A percentile compares a stretch with the other conserved stretches of the same genome.
phyloP scores from a whole-genome alignment of 2,888 invertebrate genomes.

The Stratiomys singularior region DNA sequence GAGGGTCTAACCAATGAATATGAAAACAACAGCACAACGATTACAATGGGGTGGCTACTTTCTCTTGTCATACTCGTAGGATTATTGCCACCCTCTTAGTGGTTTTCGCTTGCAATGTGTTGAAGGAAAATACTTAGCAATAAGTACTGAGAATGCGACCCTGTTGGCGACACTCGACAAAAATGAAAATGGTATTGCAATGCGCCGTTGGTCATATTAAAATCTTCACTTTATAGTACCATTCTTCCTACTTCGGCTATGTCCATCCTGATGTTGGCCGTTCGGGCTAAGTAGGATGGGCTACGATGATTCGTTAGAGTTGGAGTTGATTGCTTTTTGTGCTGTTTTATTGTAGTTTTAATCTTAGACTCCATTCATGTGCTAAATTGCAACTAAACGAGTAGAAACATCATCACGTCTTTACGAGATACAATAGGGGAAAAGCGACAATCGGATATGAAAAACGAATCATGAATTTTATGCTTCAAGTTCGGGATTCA shows the following conservation, averaged over 20 bases:
- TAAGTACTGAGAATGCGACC: slow-evolving; percentile 7
- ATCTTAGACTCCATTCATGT: slow-evolving; percentile 43
- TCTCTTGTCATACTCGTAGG: not conserved
- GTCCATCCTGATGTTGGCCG: not conserved
- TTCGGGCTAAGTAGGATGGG: not conserved
- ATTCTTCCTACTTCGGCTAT: not conserved
- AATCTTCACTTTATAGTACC: slow-evolving; percentile 21
- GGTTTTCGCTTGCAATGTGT: not conserved
- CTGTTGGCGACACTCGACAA: slow-evolving; percentile 25
- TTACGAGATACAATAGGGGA: slow-evolving; percentile 9
- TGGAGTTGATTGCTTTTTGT: not conserved
- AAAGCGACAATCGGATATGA: not conserved
- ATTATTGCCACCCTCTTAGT: slow-evolving; percentile 32
- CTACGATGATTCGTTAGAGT: not conserved
- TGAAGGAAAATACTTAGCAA: no score
- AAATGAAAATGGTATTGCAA: slow-evolving; percentile 41
- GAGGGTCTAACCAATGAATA: slow-evolving; percentile 39
- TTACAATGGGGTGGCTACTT: not conserved
- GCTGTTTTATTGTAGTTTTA: slow-evolving; percentile 40
- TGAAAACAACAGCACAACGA: slow-evolving; percentile 28
- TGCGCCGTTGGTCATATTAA: slow-evolving; percentile 40
- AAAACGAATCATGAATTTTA: no score
- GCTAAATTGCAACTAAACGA: slow-evolving; percentile 39
- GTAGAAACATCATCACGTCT: slow-evolving; percentile 21
- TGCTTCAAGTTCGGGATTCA: no score